Evolutionary conservation across 2,888 invertebrate species (phyloP), one percentile per base, ranked within the genome.

Genomic region (Campopleginae sp.): DNA sequence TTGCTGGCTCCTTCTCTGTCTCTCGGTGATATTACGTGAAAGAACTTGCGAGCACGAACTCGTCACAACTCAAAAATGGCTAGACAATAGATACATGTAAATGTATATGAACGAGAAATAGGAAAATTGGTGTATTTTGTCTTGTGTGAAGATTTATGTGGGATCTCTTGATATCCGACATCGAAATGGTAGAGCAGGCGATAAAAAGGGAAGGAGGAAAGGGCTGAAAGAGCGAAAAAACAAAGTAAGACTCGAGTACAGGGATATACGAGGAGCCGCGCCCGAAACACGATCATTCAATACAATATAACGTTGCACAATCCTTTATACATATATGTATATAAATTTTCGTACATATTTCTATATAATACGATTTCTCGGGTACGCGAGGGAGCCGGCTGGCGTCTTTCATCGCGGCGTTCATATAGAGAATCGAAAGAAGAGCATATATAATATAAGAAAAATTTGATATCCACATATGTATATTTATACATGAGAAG

Each of bases 51-150:
- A 38, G 78, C 81, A 78, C 81, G 74, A 17, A 74, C n/a, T 42
- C 54, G 33, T 75, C 81, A 54, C 79, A 75, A 78, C 44, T 85
- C 85, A 78, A 76, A 63, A 72, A 80, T 72, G 38, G 68, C 81
- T 19, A 23, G 42, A 17, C 58, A 82, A 82, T 81, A 66, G 78
- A 85, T 61, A 74, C 48, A 33, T 23, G 23, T 19, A 31, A 33
- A 44, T n/a, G 51, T 31, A 19, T 46, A 63, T 54, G 19, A 14
- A 19, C 23, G 48, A 70, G 38, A 38, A 14, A 27, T 14, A 14
- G 23, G 27, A 14, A 82, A 79, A 85, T 79, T 79, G 75, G 65
- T 65, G 61, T 63, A 77, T 58, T 51, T 72, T 74, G 38, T 68
- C 42, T 42, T 63, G 38, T 63, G 46, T 23, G 46, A 42, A 66